Conservation (phyloP, 1,140 invertebrate genomes). For the Octopus sinensis region DNA sequence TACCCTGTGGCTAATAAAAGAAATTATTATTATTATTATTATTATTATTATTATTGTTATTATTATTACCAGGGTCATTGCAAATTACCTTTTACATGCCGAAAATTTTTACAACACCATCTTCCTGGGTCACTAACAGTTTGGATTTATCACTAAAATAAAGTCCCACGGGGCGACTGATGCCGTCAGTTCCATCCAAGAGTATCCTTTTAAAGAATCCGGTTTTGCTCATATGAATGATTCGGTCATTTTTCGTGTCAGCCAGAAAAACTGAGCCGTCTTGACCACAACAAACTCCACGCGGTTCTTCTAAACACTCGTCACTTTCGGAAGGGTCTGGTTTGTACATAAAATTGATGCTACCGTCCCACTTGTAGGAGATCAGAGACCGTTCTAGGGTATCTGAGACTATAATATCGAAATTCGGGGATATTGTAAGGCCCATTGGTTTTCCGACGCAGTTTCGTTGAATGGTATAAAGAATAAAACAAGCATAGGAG, state of each 20-base stretch:
- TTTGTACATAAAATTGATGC: background rate
- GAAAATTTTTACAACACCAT: background rate
- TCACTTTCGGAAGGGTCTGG: background rate
- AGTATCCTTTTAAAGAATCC: background rate
- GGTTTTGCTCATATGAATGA: background rate
- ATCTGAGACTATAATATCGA: background rate
- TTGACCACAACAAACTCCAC: background rate
- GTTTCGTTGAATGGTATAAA: background rate
- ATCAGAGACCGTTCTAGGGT: background rate
- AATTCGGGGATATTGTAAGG: background rate
- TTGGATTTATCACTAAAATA: background rate
- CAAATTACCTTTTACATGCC: background rate
- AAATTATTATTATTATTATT: background rate
- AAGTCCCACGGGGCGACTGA: background rate
- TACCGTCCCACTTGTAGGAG: background rate
- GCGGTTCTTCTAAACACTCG: constrained; percentile 1
- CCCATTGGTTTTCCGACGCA: background rate
- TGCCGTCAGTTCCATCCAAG: background rate
- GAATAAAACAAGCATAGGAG: background rate
- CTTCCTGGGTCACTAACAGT: constrained; percentile 4
- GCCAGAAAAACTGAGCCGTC: background rate
- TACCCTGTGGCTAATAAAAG: background rate
- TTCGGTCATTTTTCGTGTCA: background rate
- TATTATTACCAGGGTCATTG: background rate
- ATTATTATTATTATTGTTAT: background rate